Evolutionary conservation across 64 coral and sea anemone species (phyloP).

Genomic region (Hydrozoanthus tunicans): DNA sequence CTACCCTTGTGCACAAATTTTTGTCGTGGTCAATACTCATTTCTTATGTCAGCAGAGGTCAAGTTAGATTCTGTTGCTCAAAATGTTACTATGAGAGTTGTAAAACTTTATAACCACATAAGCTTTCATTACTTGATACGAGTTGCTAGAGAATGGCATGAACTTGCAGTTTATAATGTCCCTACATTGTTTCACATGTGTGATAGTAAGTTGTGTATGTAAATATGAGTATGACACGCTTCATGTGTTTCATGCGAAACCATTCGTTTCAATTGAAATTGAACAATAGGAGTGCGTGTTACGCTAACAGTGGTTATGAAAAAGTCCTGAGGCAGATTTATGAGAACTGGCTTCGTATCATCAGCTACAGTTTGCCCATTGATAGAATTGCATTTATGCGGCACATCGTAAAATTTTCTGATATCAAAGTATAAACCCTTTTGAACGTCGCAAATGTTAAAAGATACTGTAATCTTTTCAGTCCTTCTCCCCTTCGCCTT

Average conservation of each 20-base stretch:
- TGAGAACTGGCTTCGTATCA: no score
- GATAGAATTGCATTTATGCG: neutral
- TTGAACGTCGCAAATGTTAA: no score
- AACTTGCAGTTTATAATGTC: neutral
- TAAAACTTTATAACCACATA: neutral
- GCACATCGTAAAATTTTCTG: no score
- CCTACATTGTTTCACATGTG: neutral
- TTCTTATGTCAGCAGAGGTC: slow-evolving; percentile 9
- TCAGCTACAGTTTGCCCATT: no score
- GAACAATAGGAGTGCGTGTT: neutral
- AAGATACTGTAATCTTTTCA: no score
- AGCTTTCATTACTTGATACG: neutral
- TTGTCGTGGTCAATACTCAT: neutral
- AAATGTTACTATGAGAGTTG: neutral
- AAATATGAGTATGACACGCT: neutral
- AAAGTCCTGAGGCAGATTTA: neutral
- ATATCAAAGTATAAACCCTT: no score
- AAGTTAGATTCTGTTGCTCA: slow-evolving; percentile 19
- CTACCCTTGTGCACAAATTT: neutral
- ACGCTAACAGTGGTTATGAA: neutral
- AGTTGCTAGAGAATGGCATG: neutral
- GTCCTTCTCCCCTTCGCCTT: no score
- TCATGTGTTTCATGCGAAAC: neutral
- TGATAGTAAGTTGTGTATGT: neutral
- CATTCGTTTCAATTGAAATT: neutral